Percentiles rank a stretch among this genome's conserved stretches.
Evolutionary conservation across 2,888 invertebrate genomes (phyloP).

Genomic region (Pegoplata infirma): DNA sequence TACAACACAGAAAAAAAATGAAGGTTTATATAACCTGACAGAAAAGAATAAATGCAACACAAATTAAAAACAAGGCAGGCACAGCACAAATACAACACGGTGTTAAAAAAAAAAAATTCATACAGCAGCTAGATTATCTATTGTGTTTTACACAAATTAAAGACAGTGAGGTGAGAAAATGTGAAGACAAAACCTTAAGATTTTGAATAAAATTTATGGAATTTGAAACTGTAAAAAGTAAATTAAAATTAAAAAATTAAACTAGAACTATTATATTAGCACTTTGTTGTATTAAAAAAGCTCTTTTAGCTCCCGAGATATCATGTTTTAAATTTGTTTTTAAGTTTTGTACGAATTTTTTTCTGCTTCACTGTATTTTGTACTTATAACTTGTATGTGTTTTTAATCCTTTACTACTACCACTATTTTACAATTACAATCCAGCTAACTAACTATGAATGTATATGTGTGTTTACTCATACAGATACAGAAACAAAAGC

Average conservation of each 20-base stretch:
- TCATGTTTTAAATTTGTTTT: too few species aligned
- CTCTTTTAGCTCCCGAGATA: too few species aligned
- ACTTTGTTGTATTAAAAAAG: too few species aligned
- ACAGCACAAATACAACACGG: not conserved
- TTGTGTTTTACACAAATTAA: slow-evolving; percentile 38
- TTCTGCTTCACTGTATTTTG: too few species aligned
- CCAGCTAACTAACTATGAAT: not conserved
- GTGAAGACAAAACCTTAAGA: too few species aligned
- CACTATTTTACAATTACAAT: not conserved
- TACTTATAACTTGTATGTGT: too few species aligned
- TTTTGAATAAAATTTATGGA: too few species aligned
- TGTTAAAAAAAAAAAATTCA: not conserved
- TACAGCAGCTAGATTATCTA: slow-evolving; percentile 4
- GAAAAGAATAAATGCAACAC: not conserved
- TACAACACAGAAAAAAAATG: not conserved
- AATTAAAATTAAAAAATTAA: too few species aligned
- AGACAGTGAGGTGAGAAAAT: too few species aligned
- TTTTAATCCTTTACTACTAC: not conserved
- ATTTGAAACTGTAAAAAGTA: too few species aligned
- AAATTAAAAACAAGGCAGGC: not conserved
- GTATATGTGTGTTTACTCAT: not conserved
- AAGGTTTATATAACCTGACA: not conserved
- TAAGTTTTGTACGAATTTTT: too few species aligned
- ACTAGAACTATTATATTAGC: too few species aligned
- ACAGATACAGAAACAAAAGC: not conserved